These are phyloP conservation scores for Chaunax sp. DNA, from an alignment of 2,797 vertebrate genomes.

Conservation along the genomic window DNA sequence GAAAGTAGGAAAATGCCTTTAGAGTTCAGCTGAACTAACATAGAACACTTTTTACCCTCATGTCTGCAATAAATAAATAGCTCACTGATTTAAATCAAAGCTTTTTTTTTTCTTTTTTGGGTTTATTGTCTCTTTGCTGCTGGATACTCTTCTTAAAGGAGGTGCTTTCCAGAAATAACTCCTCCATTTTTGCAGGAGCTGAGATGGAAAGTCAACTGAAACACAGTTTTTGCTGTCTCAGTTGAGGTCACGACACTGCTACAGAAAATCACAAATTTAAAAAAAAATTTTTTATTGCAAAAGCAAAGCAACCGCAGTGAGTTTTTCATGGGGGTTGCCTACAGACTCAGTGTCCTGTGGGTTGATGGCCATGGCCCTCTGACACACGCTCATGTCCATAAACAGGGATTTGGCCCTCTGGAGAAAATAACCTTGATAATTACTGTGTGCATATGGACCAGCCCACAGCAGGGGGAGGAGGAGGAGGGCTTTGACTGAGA, in stretches of 20 bases:
- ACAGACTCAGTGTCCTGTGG: slow-evolving; percentile 63
- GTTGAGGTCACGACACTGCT: slow-evolving; percentile 63
- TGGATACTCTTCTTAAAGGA: slow-evolving; percentile 26
- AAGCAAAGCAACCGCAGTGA: slow-evolving; percentile 32
- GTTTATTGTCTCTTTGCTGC: slow-evolving; percentile 18
- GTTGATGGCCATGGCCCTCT: slow-evolving; percentile 71
- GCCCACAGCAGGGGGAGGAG: slow-evolving; percentile 61
- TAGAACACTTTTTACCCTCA: slow-evolving; percentile 26
- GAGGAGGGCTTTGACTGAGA: slow-evolving; percentile 48
- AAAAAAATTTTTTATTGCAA: slow-evolving; percentile 5
- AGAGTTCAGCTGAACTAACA: slow-evolving; percentile 25
- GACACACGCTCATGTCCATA: slow-evolving; percentile 82
- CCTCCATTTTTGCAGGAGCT: slow-evolving; percentile 14
- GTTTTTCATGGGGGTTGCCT: slow-evolving; percentile 49
- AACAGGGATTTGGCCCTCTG: slow-evolving; percentile 82
- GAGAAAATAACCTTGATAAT: slow-evolving; percentile 85
- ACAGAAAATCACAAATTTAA: slow-evolving; percentile 31
- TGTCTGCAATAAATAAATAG: slow-evolving; percentile 22
- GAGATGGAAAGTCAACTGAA: slow-evolving; percentile 50
- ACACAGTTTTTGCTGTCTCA: slow-evolving; percentile 58
- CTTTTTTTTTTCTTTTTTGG: slow-evolving; percentile 1
- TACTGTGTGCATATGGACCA: slow-evolving; percentile 80
- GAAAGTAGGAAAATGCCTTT: slow-evolving; percentile 31
- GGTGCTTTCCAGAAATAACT: slow-evolving; percentile 56
- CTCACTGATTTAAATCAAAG: slow-evolving; percentile 16